phyloP scores from a whole-genome alignment of 2,797 vertebrate species.

The Chanos chanos region DNA sequence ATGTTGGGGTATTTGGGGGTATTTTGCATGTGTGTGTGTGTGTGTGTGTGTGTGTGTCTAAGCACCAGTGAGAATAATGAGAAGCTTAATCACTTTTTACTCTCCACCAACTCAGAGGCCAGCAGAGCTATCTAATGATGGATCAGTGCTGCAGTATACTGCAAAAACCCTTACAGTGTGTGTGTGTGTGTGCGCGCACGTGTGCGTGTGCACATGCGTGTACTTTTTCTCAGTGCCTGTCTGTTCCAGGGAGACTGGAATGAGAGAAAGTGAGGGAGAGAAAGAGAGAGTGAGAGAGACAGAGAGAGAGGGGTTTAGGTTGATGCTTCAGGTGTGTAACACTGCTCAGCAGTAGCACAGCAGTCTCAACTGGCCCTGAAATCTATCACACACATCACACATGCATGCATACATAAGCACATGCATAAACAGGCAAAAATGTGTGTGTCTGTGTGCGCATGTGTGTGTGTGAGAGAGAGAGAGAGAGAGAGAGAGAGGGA shows the following conservation, averaged over 20 bases:
- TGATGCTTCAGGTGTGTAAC: conserved; percentile 42
- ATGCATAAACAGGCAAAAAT: too few relatives aligned
- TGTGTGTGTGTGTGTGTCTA: not conserved
- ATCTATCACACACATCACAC: conserved; percentile 36
- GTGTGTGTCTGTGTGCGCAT: not conserved
- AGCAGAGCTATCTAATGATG: conserved; percentile 18
- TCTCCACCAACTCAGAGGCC: conserved; percentile 9
- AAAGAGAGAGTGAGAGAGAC: not conserved
- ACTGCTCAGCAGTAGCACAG: conserved; percentile 27
- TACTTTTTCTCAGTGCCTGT: too few relatives aligned
- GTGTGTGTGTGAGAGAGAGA: not conserved
- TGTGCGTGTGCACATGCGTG: not conserved
- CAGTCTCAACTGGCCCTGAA: conserved; percentile 23
- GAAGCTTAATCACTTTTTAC: conserved; percentile 35
- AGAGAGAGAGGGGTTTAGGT: not conserved
- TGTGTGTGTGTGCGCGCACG: conserved; percentile 15
- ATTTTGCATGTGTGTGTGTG: too few relatives aligned
- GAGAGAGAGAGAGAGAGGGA: not conserved
- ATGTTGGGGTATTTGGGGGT: too few relatives aligned
- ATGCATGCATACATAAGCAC: not conserved
- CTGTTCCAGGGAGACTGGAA: too few relatives aligned
- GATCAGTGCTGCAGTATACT: conserved; percentile 26
- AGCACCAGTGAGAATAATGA: conserved; percentile 19
- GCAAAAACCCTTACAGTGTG: conserved; percentile 7
- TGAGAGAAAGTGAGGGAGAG: not conserved